These are phyloP conservation scores for Lacerta bilineata DNA, from an alignment of 2,797 vertebrate genomes.

Conservation along the genomic window DNA sequence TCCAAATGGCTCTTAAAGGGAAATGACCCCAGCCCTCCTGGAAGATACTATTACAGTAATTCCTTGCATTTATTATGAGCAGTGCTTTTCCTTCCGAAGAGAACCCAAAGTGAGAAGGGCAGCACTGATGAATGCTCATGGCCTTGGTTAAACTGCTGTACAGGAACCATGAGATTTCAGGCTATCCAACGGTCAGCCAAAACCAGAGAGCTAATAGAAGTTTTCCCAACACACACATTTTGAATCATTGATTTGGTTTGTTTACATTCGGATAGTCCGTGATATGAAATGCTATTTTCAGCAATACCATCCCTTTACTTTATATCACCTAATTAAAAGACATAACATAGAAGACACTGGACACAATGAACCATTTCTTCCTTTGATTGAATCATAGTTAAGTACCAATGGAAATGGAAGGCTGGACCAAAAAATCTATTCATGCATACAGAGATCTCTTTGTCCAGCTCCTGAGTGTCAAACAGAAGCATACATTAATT, in stretches of 20 bases:
- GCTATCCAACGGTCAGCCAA: not conserved
- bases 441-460: conserved; percentile 25
- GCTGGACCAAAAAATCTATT: conserved; percentile 42
- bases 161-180: not conserved
- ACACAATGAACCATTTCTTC: conserved; percentile 32
- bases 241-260: conserved; percentile 11
- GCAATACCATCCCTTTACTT: not conserved
- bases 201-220: conserved; percentile 13
- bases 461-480: not conserved
- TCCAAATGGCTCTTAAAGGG: not conserved
- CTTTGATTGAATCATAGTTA: conserved; percentile 25
- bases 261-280: conserved; percentile 35
- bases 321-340: conserved; percentile 36
- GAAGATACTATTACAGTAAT: not conserved
- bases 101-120: not conserved
- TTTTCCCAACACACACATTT: not conserved
- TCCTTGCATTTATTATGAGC: not conserved
- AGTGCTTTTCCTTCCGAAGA: not conserved
- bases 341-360: conserved; percentile 20
- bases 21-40: not conserved
- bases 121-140: not conserved
- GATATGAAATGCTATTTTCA: conserved; percentile 12
- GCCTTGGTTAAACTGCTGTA: not conserved
- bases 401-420: conserved; percentile 17
- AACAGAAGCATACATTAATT: conserved; percentile 21